Percentiles rank a stretch among this genome's conserved stretches.
Conservation (phyloP, 2,888 invertebrate species). For the Mesochorus sp. region DNA sequence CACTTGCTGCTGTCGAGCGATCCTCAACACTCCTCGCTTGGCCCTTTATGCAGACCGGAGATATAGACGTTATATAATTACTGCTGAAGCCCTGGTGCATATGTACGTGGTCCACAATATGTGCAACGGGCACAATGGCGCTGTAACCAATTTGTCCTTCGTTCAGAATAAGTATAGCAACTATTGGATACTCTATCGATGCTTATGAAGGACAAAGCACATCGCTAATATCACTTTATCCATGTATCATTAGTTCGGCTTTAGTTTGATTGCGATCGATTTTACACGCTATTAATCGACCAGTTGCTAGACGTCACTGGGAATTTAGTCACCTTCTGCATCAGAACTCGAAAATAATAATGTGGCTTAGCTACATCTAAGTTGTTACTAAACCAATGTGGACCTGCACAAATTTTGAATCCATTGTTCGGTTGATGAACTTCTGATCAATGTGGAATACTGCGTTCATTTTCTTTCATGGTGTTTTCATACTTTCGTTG, state of each 20-base stretch:
- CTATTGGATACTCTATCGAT: not conserved
- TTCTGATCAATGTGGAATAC: too few relatives aligned
- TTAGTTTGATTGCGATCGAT: not conserved
- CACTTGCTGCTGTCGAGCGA: constrained; percentile 57
- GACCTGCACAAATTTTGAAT: not conserved
- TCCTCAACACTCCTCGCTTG: constrained; percentile 45
- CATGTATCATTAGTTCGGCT: too few relatives aligned
- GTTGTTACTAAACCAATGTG: not conserved
- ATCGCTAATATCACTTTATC: not conserved
- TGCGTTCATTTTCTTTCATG: too few relatives aligned
- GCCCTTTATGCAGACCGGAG: not conserved
- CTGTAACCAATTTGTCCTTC: constrained; percentile 55
- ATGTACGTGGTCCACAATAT: constrained; percentile 6
- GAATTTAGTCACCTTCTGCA: not conserved
- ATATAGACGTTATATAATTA: constrained; percentile 27
- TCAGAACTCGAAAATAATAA: not conserved
- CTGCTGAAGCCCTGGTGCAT: constrained; percentile 32
- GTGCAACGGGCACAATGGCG: constrained; percentile 18
- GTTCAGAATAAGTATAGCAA: constrained; percentile 46
- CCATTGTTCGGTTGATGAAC: too few relatives aligned
- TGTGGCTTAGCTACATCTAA: not conserved
- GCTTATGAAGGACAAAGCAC: constrained; percentile 1
- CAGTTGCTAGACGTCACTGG: not conserved
- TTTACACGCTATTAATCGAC: not conserved
- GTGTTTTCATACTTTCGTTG: too few relatives aligned